A percentile compares a stretch with the other conserved stretches of the same genome.
Conservation (phyloP, 1,140 invertebrate genomes). For the Coelopa frigida region DNA sequence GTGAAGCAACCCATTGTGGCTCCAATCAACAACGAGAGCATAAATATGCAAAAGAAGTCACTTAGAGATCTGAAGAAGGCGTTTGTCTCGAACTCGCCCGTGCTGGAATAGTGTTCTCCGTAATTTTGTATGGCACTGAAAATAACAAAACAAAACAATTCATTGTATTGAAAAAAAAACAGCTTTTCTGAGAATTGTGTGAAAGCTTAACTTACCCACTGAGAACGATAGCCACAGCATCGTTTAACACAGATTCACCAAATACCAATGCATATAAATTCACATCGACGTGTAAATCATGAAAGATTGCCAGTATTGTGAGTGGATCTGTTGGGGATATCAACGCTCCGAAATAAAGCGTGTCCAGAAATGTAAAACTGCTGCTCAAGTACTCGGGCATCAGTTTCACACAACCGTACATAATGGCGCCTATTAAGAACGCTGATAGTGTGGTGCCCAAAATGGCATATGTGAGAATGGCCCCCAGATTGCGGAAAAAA, state of each 20-base stretch:
- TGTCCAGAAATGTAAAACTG: constrained; percentile 82
- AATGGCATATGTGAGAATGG: constrained; percentile 93
- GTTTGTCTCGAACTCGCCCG: constrained; percentile 75
- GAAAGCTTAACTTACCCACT: constrained; percentile 63
- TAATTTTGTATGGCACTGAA: constrained; percentile 88
- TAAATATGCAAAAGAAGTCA: constrained; percentile 89
- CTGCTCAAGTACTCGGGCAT: constrained; percentile 61
- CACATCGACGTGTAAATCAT: constrained; percentile 93
- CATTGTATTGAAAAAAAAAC: too few species aligned
- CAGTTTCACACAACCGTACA: constrained; percentile 78
- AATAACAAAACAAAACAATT: constrained; percentile 26
- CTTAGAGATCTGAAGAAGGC: constrained; percentile 83
- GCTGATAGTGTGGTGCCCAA: constrained; percentile 92
- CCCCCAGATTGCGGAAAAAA: constrained; percentile 96
- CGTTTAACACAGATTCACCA: constrained; percentile 97
- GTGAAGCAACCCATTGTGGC: constrained; percentile 87
- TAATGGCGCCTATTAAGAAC: constrained; percentile 80
- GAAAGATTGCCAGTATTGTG: constrained; percentile 87
- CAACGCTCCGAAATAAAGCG: constrained; percentile 91
- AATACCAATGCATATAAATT: constrained; percentile 99
- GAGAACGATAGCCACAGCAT: constrained; percentile 95
- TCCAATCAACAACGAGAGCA: constrained; percentile 83
- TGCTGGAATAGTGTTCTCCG: constrained; percentile 67
- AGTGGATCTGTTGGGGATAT: constrained; percentile 92
- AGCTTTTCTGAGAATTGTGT: too few species aligned